Evolutionary conservation across 1,140 invertebrate genomes (phyloP).

Genomic region (Pachyrhynchus sulphureomaculatus): DNA sequence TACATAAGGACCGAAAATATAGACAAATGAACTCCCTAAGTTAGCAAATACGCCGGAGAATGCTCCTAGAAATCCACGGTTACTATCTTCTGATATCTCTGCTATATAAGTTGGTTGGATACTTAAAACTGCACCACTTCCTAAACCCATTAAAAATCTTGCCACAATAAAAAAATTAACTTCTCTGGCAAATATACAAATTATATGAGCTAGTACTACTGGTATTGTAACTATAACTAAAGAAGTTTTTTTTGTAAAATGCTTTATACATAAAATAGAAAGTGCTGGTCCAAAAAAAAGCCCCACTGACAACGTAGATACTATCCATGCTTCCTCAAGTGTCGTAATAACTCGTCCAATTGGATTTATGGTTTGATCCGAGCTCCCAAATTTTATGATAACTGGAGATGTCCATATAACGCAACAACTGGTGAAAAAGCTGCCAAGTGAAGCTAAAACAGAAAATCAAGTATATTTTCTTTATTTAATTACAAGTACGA

Average conservation of each 20-base stretch:
- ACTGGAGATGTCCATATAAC: slow-evolving; percentile 75
- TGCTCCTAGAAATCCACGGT: slow-evolving; percentile 54
- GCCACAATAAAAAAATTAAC: slow-evolving; percentile 47
- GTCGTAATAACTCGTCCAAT: slow-evolving; percentile 47
- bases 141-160: slow-evolving; percentile 52
- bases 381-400: slow-evolving; percentile 55
- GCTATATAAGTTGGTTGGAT: slow-evolving; percentile 56
- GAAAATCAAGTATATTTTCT: slow-evolving; percentile 2
- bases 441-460: slow-evolving; percentile 65
- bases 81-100: slow-evolving; percentile 53
- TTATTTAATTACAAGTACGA: no score
- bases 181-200: slow-evolving; percentile 49
- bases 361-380: slow-evolving; percentile 34
- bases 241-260: slow-evolving; percentile 52
- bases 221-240: slow-evolving; percentile 49
- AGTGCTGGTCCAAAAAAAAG: slow-evolving; percentile 56
- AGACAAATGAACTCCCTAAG: slow-evolving; percentile 48
- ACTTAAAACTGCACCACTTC: slow-evolving; percentile 52
- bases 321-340: slow-evolving; percentile 74
- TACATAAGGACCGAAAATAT: slow-evolving; percentile 61
- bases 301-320: slow-evolving; percentile 74
- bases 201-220: slow-evolving; percentile 48
- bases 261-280: slow-evolving; percentile 45
- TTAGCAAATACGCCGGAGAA: slow-evolving; percentile 60
- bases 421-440: slow-evolving; percentile 61